Evolutionary conservation across 1,140 invertebrate species (phyloP), one percentile per base, ranked within the genome.

Genomic region (Luehdorfia chinensis): DNA sequence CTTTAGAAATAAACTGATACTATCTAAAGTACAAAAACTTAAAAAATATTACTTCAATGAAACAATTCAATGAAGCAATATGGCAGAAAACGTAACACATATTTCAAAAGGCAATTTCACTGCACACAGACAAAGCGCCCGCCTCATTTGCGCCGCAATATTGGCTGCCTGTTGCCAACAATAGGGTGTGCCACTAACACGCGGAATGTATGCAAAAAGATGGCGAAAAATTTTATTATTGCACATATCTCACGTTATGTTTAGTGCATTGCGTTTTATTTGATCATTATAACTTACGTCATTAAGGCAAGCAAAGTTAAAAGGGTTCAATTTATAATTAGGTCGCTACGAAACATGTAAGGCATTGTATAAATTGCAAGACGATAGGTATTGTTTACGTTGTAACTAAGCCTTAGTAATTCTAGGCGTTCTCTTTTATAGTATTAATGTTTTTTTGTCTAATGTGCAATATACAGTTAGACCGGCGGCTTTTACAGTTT

Each of bases 121-220:
- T 9, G 4, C 1, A 11, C 25, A 30, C 14, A 6, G 37, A 28
- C 4, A 39, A 8, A 39, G 4, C 5, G 33, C 25, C 9, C 25
- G 21, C 11, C 25, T 43, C 13, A 43, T 43, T 43, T 30, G 39
- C 39, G 25, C 16, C 25, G 25, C 15, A 14, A 43, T 41, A 23
- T 25, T 16, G 18, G 23, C 11, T 27, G 37, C 13, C 31, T 8
- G 18, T 12, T 43, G 23, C 39, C n/a, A 15, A 30, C 39, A 16
- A 43, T 9, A 27, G 14, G 13, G n/a, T 15, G 25, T 3, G 12
- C n/a, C 12, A 27, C n/a, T 5, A 28, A n/a, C n/a, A 9, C 28
- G 28, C 28, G 28, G 11, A 31, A 31, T 11, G n/a, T 5, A 31
- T 11, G 28, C n/a, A 31, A 31, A 31, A 31, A 31, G n/a, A 31